Percentiles rank a stretch among this genome's conserved stretches.
These are phyloP conservation scores for Hirtodrosophila trivittata DNA, from an alignment of 2,888 invertebrate species.

Conservation along the genomic window DNA sequence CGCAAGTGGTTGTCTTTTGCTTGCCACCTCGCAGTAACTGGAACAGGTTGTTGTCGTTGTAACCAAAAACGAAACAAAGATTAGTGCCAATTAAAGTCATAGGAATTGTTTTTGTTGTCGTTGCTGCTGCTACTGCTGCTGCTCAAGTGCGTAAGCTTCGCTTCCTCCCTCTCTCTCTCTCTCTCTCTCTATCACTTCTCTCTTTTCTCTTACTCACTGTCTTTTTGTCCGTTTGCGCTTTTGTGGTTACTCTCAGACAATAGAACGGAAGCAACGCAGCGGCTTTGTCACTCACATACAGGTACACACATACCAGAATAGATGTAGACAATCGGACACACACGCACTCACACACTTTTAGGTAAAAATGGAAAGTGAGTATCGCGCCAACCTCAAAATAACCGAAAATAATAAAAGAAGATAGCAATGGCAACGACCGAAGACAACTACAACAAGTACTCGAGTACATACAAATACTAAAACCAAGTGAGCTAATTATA, in stretches of 20 bases:
- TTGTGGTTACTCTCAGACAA: slow-evolving; percentile 53
- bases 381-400: slow-evolving; percentile 52
- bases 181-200: slow-evolving; percentile 12
- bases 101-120: slow-evolving; percentile 34
- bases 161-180: slow-evolving; percentile 11
- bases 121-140: slow-evolving; percentile 9
- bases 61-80: slow-evolving; percentile 73
- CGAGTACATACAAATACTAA: slow-evolving; percentile 12
- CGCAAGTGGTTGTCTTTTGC: slow-evolving; percentile 84
- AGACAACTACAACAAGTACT: slow-evolving; percentile 46
- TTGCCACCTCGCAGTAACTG: slow-evolving; percentile 84
- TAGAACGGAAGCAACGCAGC: slow-evolving; percentile 72
- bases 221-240: slow-evolving; percentile 3
- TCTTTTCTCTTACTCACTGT: slow-evolving; percentile 5
- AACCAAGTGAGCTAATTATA: slow-evolving; percentile 68
- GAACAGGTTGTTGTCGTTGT: slow-evolving; percentile 75
- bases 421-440: slow-evolving; percentile 74
- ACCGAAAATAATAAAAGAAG: slow-evolving; percentile 67
- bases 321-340: slow-evolving; percentile 28
- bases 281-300: slow-evolving; percentile 59
- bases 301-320: slow-evolving; percentile 12
- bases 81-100: slow-evolving; percentile 72
- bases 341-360: slow-evolving; percentile 46
- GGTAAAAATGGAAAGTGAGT: slow-evolving; percentile 77
- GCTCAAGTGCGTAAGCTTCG: slow-evolving; percentile 60